Percentiles rank a stretch among this genome's conserved stretches.
Evolutionary conservation across 2,113 vertebrate genomes (phyloP).

Genomic region (Sander vitreus): DNA sequence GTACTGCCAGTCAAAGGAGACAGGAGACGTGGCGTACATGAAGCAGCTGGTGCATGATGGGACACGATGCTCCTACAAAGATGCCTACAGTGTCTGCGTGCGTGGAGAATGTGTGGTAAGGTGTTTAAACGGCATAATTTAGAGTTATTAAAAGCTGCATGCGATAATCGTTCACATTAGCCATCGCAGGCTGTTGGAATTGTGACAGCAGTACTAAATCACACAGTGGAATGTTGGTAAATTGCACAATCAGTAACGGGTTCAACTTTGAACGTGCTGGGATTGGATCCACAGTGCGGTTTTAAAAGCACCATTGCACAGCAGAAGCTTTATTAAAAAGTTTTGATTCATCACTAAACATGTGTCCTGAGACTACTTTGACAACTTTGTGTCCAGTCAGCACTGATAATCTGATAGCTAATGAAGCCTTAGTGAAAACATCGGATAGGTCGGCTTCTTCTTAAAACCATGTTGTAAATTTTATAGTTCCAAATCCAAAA

Average conservation of each 20-base stretch:
- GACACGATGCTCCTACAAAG: constrained; percentile 95
- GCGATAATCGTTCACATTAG: background rate
- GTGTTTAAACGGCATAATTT: background rate
- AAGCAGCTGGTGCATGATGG: constrained; percentile 95
- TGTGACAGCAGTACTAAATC: background rate
- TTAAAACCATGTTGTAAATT: background rate
- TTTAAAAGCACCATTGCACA: background rate
- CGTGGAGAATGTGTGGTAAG: constrained; percentile 98
- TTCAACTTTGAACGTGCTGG: background rate
- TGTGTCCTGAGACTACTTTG: background rate
- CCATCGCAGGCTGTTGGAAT: background rate
- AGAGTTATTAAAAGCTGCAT: background rate
- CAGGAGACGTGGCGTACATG: constrained; percentile 90
- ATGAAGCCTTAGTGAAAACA: background rate
- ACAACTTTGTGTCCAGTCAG: background rate
- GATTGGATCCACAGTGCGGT: background rate
- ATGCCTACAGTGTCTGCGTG: constrained; percentile 95
- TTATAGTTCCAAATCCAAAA: rapidly evolving
- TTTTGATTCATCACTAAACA: background rate
- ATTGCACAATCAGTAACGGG: background rate
- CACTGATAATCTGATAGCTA: background rate
- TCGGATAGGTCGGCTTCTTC: background rate
- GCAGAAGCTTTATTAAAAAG: background rate
- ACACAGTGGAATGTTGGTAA: background rate
- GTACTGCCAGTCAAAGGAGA: constrained; percentile 95